Evolutionary conservation across 2,113 vertebrate genomes (phyloP), one percentile per base, ranked within the genome.

Genomic region (Cisticola juncidis): DNA sequence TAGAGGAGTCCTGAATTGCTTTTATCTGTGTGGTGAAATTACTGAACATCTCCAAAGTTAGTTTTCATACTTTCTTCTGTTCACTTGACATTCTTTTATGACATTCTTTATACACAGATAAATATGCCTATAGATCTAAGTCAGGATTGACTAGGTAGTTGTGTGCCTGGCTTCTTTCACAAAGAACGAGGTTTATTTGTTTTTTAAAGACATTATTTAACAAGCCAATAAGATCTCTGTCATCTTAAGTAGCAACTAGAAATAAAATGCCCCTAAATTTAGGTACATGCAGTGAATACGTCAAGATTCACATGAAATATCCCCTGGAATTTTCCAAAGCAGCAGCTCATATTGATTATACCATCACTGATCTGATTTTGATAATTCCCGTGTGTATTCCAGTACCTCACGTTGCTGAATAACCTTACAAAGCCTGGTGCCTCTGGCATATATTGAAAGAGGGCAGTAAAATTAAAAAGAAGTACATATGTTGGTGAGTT

Each of bases 321-420:
- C 33, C 44, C 21, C 44, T 83, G 76, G 76, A 94, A 90, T 92
- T 92, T 90, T 95, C 82, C 64, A 64, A 81, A 82, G 47, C 51
- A 86, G 47, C 31, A 61, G 26, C 38, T 83, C 0, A 21, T 54
- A 58, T 78, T 78, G 86, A 70, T 94, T 81, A 47, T 2, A 1
- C 12, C 45, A 62, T 66, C 54, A 24, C 56, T 76, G 64, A 79
- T 93, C 57, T 86, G 74, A 73, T 93, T 86, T 90, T 80, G 56
- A 25, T 76, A 64, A 91, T 89, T 94, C 69, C 66, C 79, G 3
- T 38, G 20, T 58, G 35, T 66, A 42, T 70, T 81, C 28, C 28
- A 44, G 53, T 57, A 62, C 29, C 42, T 89, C 1, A 0, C 2
- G 0, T 28, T 70, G 54, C 35, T 68, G 76, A 94, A 74, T 58